Evolutionary conservation across 2,797 vertebrate genomes (phyloP).

Genomic region (Acanthornis magna): DNA sequence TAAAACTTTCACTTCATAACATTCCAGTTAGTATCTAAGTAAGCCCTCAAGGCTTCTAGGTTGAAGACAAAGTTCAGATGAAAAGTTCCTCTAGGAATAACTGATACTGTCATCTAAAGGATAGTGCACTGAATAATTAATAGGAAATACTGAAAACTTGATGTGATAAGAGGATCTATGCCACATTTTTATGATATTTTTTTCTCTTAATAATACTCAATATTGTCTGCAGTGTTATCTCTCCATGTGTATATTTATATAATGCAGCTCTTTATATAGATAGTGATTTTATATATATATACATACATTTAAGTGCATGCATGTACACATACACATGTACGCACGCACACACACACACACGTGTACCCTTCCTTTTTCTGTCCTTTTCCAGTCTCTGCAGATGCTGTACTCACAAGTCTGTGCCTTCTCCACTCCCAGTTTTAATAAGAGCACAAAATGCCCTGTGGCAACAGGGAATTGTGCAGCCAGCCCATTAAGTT

Average conservation of each 20-base stretch:
- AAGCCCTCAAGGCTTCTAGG: conserved; percentile 23
- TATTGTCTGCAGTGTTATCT: not conserved
- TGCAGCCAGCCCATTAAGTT: conserved; percentile 47
- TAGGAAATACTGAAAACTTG: not conserved
- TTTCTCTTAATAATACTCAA: not conserved
- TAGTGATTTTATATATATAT: not conserved
- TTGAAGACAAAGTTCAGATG: not conserved
- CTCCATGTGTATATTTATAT: accelerated
- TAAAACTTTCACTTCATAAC: not conserved
- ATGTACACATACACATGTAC: too few species aligned
- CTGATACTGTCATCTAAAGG: not conserved
- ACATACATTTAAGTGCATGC: not conserved
- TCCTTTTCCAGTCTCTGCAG: not conserved
- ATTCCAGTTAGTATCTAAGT: not conserved
- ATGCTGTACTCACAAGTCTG: not conserved
- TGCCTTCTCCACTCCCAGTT: not conserved
- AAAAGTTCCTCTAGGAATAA: not conserved
- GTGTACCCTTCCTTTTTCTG: not conserved
- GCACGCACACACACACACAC: accelerated
- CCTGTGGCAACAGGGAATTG: not conserved
- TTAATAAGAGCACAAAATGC: conserved; percentile 45
- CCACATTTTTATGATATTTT: not conserved
- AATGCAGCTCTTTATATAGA: not conserved
- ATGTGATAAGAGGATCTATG: not conserved
- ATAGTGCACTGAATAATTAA: conserved; percentile 30